These are phyloP conservation scores for Ahaetulla prasina DNA, from an alignment of 2,113 vertebrate genomes.

Conservation along the genomic window DNA sequence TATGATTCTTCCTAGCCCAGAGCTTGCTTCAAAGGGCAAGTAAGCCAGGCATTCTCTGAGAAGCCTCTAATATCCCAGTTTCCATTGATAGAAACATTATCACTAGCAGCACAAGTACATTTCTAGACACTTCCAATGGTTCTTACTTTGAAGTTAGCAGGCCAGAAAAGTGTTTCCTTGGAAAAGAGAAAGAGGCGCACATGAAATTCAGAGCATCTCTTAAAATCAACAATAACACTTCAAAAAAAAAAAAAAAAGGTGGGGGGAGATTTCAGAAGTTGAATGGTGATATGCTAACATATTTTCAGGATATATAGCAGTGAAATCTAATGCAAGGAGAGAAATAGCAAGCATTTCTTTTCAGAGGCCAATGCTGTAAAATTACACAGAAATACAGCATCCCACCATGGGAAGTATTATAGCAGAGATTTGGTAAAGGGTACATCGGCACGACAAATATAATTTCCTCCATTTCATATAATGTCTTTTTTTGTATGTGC, in stretches of 20 bases:
- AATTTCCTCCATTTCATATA: slow-evolving; percentile 38
- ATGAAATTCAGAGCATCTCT: neutral
- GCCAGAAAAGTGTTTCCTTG: neutral
- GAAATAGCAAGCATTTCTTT: slow-evolving; percentile 9
- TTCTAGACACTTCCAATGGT: neutral
- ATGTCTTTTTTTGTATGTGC: slow-evolving; percentile 18
- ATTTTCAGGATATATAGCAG: neutral
- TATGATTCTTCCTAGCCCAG: neutral
- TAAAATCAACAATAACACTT: neutral
- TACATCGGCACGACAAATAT: slow-evolving; percentile 44
- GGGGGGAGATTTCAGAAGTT: neutral
- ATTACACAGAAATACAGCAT: slow-evolving; percentile 42
- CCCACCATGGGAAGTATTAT: slow-evolving; percentile 4
- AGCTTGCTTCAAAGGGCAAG: neutral
- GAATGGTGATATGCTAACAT: neutral
- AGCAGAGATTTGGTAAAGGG: slow-evolving; percentile 24
- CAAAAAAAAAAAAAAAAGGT: neutral
- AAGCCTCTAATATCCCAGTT: neutral
- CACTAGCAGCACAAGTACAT: neutral
- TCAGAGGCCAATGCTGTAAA: slow-evolving; percentile 29
- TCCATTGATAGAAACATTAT: neutral
- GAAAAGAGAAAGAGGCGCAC: neutral
- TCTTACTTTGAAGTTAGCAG: neutral
- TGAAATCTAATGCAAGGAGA: slow-evolving; percentile 25
- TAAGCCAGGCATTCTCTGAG: neutral